phyloP scores from a whole-genome alignment of 2,797 vertebrate species.

The Sphenopsis melanotis region DNA sequence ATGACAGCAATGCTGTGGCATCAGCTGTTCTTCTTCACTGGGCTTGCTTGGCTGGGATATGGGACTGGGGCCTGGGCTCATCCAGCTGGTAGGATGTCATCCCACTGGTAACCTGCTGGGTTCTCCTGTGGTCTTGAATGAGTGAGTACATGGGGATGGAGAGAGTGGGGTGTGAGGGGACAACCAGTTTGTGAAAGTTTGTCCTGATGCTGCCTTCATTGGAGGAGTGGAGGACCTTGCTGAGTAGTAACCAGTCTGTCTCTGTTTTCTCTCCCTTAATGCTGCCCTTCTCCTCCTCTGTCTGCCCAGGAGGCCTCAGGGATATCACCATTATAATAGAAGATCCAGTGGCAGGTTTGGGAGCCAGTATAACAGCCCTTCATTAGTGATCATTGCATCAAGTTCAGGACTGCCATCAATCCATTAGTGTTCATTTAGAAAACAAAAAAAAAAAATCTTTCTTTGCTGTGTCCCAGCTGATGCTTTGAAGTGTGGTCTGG shows the following conservation, averaged over 20 bases:
- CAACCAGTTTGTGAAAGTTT: background rate
- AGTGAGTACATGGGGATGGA: background rate
- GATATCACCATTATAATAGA: conserved; percentile 99
- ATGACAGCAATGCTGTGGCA: background rate
- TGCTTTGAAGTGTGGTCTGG: background rate
- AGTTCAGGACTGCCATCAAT: conserved; percentile 45
- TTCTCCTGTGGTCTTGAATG: background rate
- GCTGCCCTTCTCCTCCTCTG: conserved; percentile 59
- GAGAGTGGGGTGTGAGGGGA: background rate
- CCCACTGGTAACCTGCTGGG: background rate
- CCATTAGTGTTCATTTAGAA: conserved; percentile 64
- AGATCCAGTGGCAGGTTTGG: conserved; percentile 96
- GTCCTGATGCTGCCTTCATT: background rate
- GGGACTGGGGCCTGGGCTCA: background rate
- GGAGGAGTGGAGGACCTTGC: background rate
- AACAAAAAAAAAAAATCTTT: background rate
- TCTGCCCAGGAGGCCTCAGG: conserved; percentile 83
- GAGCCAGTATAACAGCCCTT: conserved; percentile 67
- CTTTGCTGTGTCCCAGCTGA: background rate
- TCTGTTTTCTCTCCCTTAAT: conserved; percentile 46
- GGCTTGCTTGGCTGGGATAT: background rate
- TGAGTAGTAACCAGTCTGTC: conserved; percentile 43
- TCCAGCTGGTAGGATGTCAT: background rate
- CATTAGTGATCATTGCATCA: conserved; percentile 49
- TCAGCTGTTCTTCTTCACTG: background rate